These are phyloP conservation scores for Mormoops blainvillei DNA, from an alignment of 2,113 vertebrate species.

Conservation along the genomic window DNA sequence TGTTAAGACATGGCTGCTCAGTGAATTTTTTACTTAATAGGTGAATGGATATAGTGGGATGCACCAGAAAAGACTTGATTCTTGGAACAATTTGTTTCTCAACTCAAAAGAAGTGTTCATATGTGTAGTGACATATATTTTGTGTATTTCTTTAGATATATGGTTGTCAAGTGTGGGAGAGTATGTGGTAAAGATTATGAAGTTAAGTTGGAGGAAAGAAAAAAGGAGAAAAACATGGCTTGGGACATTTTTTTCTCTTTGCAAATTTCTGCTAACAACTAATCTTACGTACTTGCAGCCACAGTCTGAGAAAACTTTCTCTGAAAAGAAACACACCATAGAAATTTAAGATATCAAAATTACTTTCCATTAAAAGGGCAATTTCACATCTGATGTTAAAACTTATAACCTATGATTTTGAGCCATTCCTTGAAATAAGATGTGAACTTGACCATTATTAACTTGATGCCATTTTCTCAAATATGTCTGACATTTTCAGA, in stretches of 20 bases:
- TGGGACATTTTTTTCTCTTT: background rate
- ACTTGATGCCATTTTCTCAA: conserved; percentile 42
- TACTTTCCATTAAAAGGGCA: conserved; percentile 36
- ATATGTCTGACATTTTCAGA: conserved; percentile 31
- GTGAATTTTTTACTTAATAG: background rate
- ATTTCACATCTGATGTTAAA: conserved; percentile 55
- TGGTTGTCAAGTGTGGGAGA: background rate
- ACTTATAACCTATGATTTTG: conserved; percentile 39
- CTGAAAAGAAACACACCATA: conserved; percentile 22
- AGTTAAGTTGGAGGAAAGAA: background rate
- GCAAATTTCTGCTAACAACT: background rate
- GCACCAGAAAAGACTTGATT: background rate
- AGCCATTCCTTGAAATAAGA: conserved; percentile 36
- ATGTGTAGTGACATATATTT: background rate
- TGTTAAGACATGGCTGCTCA: background rate
- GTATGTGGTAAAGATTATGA: background rate
- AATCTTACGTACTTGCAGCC: background rate
- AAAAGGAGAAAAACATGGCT: background rate
- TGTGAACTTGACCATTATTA: conserved; percentile 41
- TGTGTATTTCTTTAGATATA: background rate
- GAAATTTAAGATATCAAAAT: conserved; percentile 47
- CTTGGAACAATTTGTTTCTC: background rate
- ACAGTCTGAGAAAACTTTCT: background rate
- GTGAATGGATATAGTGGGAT: background rate
- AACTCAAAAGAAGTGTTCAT: background rate